phyloP scores from a whole-genome alignment of 2,797 vertebrate genomes.

The Rachycentron canadum region DNA sequence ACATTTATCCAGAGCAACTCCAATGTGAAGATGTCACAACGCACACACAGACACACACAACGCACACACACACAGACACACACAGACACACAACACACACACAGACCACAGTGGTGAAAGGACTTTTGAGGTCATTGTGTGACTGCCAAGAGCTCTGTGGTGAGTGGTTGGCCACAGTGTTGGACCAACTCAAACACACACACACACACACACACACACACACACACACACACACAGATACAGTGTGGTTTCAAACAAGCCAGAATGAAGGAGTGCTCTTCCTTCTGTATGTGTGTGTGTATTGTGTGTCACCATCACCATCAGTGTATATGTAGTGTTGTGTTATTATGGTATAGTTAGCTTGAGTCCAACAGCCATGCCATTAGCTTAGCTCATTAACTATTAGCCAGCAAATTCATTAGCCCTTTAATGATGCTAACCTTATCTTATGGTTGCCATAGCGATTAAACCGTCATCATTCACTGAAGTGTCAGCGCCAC shows the following conservation, averaged over 20 bases:
- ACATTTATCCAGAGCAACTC: no score
- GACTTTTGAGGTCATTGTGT: constrained; percentile 37
- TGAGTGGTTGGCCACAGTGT: constrained; percentile 54
- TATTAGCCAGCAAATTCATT: no score
- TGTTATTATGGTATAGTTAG: no score
- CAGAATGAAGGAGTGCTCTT: constrained; percentile 1
- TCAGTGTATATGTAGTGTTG: not conserved
- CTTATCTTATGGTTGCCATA: no score
- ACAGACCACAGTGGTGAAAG: constrained; percentile 41
- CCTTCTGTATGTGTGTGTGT: constrained; percentile 8
- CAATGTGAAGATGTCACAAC: not conserved
- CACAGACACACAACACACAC: constrained; percentile 8
- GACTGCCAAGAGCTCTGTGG: constrained; percentile 60
- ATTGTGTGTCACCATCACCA: not conserved
- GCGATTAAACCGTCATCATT: no score
- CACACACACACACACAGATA: constrained; percentile 46
- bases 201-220: constrained; percentile 28
- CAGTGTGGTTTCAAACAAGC: constrained; percentile 16
- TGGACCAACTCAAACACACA: constrained; percentile 36
- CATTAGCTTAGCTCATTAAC: no score
- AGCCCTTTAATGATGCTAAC: no score
- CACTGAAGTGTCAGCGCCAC: no score
- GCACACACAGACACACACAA: not conserved
- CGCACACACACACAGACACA: not conserved
- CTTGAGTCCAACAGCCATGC: no score